Evolutionary conservation across 1,140 invertebrate genomes (phyloP), one percentile per base, ranked within the genome.

Genomic region (Drosophila sp.): DNA sequence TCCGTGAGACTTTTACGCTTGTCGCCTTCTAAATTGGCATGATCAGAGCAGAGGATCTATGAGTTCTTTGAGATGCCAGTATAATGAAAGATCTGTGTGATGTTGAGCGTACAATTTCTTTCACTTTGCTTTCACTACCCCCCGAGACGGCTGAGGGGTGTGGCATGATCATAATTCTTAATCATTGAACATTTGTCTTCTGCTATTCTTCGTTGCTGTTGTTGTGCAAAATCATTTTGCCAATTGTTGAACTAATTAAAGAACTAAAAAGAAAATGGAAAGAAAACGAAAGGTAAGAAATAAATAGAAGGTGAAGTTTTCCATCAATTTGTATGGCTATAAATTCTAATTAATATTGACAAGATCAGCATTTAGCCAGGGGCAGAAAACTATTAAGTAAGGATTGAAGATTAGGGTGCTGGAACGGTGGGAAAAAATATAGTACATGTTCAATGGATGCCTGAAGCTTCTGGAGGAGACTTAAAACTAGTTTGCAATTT

Each of bases 331-430:
- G 57, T 76, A 67, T 69, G 76, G 46, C 67, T 46, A 89, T 83
- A 89, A 89, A 83, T 89, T 81, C 46, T 89, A 89, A 89, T 89
- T 80, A 83, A 83, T 80, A 78, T 78, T 80, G 83, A 89, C 84
- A 89, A 71, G 78, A 81, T 57, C 53, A 8, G 46, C 46, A 25
- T 48, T 48, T 61, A 29, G 36, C n/a, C n/a, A n/a, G n/a, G n/a
- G n/a, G n/a, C 51, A n/a, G 21, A 1, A 21, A 32, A 21, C 25
- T 58, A 21, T 54, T 41, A 29, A 14, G 34, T 9, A 50, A 38
- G 8, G 51, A 38, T 14, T 58, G 43, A 43, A 43, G 32, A 77
- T 84, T 84, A 82, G 80, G 63, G 51, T 76, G 63, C 34, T 46
- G 18, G 18, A 27, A 40, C 62, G 76, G 79, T 89, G 83, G 83